Evolutionary conservation across 2,888 invertebrate species (phyloP).

Genomic region (Napeogenes sylphis): DNA sequence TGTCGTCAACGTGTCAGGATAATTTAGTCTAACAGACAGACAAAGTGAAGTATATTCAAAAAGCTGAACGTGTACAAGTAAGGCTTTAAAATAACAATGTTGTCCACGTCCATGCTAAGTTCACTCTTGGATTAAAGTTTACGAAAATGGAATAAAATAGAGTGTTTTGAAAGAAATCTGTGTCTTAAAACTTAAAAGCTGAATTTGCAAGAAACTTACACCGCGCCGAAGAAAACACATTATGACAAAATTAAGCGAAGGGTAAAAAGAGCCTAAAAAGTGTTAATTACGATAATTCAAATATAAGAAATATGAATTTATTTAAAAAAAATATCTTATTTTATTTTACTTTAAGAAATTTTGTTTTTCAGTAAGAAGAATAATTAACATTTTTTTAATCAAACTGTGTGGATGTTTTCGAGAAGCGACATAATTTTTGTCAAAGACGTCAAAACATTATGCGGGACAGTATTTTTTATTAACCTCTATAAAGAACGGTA

Average conservation of each 20-base stretch:
- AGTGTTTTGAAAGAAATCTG: too few relatives aligned
- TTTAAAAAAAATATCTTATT: neutral
- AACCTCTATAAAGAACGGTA: neutral
- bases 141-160: too few relatives aligned
- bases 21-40: constrained; percentile 12
- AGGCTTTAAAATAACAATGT: neutral
- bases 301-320: neutral
- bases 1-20: too few relatives aligned
- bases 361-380: neutral
- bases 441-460: neutral
- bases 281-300: neutral
- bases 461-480: neutral
- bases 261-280: neutral
- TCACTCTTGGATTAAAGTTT: too few relatives aligned
- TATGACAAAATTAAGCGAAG: constrained; percentile 1
- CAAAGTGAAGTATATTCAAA: neutral
- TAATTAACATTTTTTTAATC: neutral
- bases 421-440: neutral
- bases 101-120: neutral
- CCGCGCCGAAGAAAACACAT: neutral
- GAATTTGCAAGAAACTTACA: neutral
- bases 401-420: neutral
- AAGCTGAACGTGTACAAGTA: neutral
- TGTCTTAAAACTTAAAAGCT: neutral
- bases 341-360: neutral